These are phyloP conservation scores for Nemotelus nigrinus DNA, from an alignment of 2,888 invertebrate genomes.

Conservation along the genomic window DNA sequence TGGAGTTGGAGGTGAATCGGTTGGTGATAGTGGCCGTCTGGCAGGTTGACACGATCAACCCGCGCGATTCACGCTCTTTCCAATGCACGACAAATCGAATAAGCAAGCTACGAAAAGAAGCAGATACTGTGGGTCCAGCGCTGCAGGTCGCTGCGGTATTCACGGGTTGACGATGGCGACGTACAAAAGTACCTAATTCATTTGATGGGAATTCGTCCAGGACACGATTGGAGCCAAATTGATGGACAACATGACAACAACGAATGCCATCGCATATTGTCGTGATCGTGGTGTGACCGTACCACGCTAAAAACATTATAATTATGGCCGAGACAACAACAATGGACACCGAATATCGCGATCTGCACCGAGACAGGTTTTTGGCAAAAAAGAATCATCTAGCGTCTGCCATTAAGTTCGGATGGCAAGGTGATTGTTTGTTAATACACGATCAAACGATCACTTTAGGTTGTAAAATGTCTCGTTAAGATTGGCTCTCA, in stretches of 20 bases:
- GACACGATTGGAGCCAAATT: background rate
- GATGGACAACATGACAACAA: constrained; percentile 31
- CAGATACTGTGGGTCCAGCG: too few species aligned
- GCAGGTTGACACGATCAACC: constrained; percentile 34
- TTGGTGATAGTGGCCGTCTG: constrained; percentile 24
- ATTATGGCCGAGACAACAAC: background rate
- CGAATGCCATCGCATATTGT: constrained; percentile 21
- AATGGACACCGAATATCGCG: background rate
- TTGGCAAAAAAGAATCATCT: constrained; percentile 14
- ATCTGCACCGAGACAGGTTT: background rate
- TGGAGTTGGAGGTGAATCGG: constrained; percentile 6
- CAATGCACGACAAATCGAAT: background rate
- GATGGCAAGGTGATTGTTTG: constrained; percentile 34
- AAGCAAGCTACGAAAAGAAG: background rate
- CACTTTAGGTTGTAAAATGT: constrained; percentile 44
- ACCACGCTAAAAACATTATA: constrained; percentile 20
- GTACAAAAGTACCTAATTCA: constrained; percentile 23
- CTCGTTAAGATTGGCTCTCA: constrained; percentile 33
- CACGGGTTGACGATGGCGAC: background rate
- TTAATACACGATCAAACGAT: constrained; percentile 39
- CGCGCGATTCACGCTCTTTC: background rate
- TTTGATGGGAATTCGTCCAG: constrained; percentile 27
- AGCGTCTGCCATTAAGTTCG: constrained; percentile 10
- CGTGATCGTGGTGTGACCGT: constrained; percentile 35
- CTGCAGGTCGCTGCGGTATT: background rate